Base-by-base conservation (phyloP, 2,888 invertebrate species). In the Zootermopsis nevadensis region DNA sequence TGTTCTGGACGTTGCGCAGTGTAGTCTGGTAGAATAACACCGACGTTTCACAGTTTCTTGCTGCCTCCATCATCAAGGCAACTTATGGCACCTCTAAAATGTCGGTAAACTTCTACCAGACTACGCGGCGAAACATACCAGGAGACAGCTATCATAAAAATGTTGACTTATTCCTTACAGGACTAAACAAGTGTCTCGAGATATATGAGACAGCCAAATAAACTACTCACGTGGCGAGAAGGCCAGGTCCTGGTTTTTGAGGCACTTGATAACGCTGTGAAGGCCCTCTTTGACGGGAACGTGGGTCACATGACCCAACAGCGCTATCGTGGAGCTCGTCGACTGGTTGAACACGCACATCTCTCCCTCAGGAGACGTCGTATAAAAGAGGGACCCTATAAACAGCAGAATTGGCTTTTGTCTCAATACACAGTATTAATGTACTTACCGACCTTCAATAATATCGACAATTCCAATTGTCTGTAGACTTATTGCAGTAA, bases 191-290 rank as follows among this genome's bases (percentile, higher is more conserved):
- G 53, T 53, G 53, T 53, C 22, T 24, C 6, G n/a, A 8, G 8
- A 19, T 30, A 31, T 77, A 55, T 42, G 24, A 74, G 7, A 33
- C 27, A 27, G 30, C 4, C 69, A 69, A 30, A 77, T 6, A 79
- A 6, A 27, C 0, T 30, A 81, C 81, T 81, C 31, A 81, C 81
- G 53, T 72, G 81, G 72, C 19, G 81, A 69, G 35, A 72, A 15
- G 19, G 69, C 27, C n/a, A 81, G 30, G 30, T 81, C 81, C 30
- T 81, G 81, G 24, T 72, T 81, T n/a, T 81, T 81, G 31, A 81
- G 81, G 66, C 81, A 81, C 48, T 81, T 81, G 42, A 81, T 81
- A 48, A 81, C 72, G 27, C 81, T 81, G 24, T 81, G 81, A 1
- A 81, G 81, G 0, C 81, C 81, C 30, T 81, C 81, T 72, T 81